These are phyloP conservation scores for Aphidius ervi DNA, from an alignment of 1,140 invertebrate species.

Conservation along the genomic window DNA sequence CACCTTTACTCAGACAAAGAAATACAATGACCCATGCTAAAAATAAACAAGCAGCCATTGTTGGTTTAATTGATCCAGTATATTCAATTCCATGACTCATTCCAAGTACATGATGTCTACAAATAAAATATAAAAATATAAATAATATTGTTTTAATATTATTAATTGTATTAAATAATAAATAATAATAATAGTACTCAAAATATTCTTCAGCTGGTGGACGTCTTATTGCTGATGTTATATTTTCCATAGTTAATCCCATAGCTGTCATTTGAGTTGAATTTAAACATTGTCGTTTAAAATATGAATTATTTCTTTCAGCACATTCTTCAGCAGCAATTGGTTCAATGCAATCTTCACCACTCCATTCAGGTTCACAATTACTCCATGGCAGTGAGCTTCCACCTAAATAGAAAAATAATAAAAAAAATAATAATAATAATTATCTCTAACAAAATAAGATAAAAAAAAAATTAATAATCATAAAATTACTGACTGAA, in stretches of 20 bases:
- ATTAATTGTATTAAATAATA: too few relatives aligned
- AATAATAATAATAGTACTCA: slow-evolving; percentile 53
- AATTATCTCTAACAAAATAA: not conserved
- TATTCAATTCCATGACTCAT: slow-evolving; percentile 70
- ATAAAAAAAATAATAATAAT: too few relatives aligned
- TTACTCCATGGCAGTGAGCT: slow-evolving; percentile 71
- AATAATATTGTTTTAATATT: slow-evolving; percentile 12
- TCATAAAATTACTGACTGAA: slow-evolving; percentile 47
- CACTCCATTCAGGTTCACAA: slow-evolving; percentile 73
- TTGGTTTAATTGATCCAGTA: slow-evolving; percentile 62
- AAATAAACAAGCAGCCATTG: slow-evolving; percentile 67
- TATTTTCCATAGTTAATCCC: slow-evolving; percentile 42
- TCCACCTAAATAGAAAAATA: slow-evolving; percentile 30
- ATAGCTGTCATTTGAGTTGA: slow-evolving; percentile 44
- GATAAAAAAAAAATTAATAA: not conserved
- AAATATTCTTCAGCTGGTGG: slow-evolving; percentile 83
- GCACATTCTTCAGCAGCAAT: slow-evolving; percentile 59
- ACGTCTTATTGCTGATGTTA: slow-evolving; percentile 55
- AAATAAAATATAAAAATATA: slow-evolving; percentile 12
- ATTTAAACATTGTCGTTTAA: slow-evolving; percentile 55
- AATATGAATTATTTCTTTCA: slow-evolving; percentile 64
- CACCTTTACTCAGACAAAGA: slow-evolving; percentile 76
- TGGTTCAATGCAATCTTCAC: slow-evolving; percentile 66
- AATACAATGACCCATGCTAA: slow-evolving; percentile 78
- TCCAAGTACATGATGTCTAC: slow-evolving; percentile 66